Base-by-base conservation (phyloP, 2,797 vertebrate genomes). In the Taenioides sp. region DNA sequence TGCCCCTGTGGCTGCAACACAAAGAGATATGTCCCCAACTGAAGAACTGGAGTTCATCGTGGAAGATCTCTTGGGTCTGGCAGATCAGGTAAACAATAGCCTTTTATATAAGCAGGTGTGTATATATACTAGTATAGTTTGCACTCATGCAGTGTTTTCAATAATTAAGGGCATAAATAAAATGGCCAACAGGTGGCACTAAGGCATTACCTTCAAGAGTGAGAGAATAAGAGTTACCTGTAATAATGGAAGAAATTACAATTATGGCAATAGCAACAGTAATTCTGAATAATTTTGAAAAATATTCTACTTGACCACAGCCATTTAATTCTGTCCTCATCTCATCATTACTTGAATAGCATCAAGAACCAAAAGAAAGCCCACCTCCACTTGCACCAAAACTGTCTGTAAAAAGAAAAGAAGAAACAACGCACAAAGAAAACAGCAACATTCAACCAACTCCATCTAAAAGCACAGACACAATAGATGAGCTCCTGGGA, bases 401-500 rank as follows among this genome's bases (percentile, higher is more conserved):
- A 43, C 59, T 69, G 77, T 82, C 79, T 1, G 28, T 77, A 34
- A 89, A 87, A 68, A 87, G 4, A 31, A 81, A 74, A 81, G 54
- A 50, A 67, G 67, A 74, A 50, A 70, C 7, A 11, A 78, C 28
- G 7, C 65, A 58, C 27, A 73, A 73, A 43, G 78, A 82, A 14
- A 74, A 72, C 57, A 67, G 25, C 49, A 70, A 52, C 43, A 67
- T 49, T 61, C 43, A 71, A 6, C 55, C 63, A 52, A 4, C 31
- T 62, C 31, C 2, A 22, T 0, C 27, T 31, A 85, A 77, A 62
- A 89, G 81, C 37, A 74, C 81, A 7, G 92, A 91, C 10, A 52
- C 73, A 0, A 93, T 98, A 65, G 96, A 98, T 28, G 92, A 90
- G 28, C 93, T 98, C 86, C 92, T 98, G 14, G 94, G 94, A 52